Percentiles rank a stretch among this genome's conserved stretches.
Evolutionary conservation across 2,113 vertebrate species (phyloP).

Genomic region (Aspiorhynchus laticeps): DNA sequence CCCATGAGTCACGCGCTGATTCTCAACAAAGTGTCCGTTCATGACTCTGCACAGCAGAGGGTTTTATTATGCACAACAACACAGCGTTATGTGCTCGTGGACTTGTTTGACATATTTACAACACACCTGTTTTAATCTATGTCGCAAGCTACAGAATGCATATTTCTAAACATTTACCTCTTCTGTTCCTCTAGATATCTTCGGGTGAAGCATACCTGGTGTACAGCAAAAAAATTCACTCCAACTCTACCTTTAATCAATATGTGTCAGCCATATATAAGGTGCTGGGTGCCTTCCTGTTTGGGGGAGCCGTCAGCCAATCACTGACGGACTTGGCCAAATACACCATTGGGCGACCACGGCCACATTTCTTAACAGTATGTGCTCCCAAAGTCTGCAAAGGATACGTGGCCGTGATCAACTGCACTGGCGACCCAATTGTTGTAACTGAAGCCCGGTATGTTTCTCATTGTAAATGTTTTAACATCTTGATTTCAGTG

Average conservation of each 20-base stretch:
- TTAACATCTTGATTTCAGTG: background rate
- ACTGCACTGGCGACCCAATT: constrained; percentile 80
- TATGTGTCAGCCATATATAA: constrained; percentile 90
- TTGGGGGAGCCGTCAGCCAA: constrained; percentile 82
- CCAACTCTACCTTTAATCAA: constrained; percentile 88
- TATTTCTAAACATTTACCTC: background rate
- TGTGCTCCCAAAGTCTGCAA: constrained; percentile 84
- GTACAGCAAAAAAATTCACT: constrained; percentile 83
- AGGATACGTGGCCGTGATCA: constrained; percentile 75
- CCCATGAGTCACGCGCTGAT: background rate
- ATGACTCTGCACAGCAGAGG: constrained; percentile 13
- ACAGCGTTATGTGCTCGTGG: background rate
- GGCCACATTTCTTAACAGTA: constrained; percentile 88
- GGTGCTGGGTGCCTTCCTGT: constrained; percentile 85
- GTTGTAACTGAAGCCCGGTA: constrained; percentile 89
- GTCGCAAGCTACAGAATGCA: background rate
- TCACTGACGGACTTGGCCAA: constrained; percentile 93
- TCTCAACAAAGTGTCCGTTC: background rate
- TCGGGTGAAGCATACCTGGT: constrained; percentile 88
- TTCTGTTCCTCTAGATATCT: constrained; percentile 75
- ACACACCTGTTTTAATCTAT: background rate
- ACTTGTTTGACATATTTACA: background rate
- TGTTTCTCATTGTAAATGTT: background rate
- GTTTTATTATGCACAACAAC: constrained; percentile 16
- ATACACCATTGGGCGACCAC: constrained; percentile 88